Evolutionary conservation across 2,888 invertebrate species (phyloP), one percentile per base, ranked within the genome.

Genomic region (Mycalesis mineus): DNA sequence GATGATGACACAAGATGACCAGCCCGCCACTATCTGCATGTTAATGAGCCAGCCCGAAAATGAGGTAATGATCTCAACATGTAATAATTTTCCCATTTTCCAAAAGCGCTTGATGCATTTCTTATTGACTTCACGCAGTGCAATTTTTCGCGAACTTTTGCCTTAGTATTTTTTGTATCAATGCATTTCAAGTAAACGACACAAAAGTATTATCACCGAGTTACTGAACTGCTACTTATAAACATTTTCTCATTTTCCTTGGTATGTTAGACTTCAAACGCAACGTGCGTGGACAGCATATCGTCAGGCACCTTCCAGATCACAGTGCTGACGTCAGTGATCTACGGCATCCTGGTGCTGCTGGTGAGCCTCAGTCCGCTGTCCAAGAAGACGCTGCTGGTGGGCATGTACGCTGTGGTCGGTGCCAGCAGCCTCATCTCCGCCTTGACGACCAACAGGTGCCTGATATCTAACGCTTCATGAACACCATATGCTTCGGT

Each of bases 231-330:
- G 5, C 5, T 22, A 22, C 5, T 22, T 5, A 22, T 22, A 22
- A n/a, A n/a, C 5, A 4, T 22, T 22, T 22, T 22, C 5, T 22
- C 2, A 22, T 22, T 22, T 22, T 22, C 9, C 8, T 29, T 64
- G 13, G 22, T 37, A 17, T 51, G 56, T 0, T 71, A 86, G 84
- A 79, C 79, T 0, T 65, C 54, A 3, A 58, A 63, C 1, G 57
- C 55, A 0, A 53, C 62, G 0, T 88, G 88, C 63, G 63, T 69
- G n/a, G 85, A 84, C 66, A 73, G 68, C 0, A 82, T 88, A 37
- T 84, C 87, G 0, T 63, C 72, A 37, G 69, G 75, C 47, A 82
- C 84, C 0, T 86, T 87, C 71, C 68, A 73, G 57, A 80, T 88
- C 17, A 84, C 86, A 72, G 76, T 80, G 55, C 70, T 76, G 45